Conservation (phyloP, 2,888 invertebrate species). For the Parochlus steinenii region DNA sequence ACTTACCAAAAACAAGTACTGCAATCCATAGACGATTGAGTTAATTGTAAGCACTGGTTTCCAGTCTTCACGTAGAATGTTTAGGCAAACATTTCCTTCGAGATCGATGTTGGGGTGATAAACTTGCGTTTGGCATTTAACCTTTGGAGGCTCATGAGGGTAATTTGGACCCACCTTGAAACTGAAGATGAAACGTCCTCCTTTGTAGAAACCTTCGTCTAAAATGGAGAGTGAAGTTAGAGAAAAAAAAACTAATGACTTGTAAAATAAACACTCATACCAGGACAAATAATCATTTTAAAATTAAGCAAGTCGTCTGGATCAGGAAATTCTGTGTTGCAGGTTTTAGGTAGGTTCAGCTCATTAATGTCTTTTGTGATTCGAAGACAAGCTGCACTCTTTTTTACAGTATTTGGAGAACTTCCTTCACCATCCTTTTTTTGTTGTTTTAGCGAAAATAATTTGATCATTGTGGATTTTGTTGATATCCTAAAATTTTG, state of each 20-base stretch:
- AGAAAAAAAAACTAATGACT: no score
- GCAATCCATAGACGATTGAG: conserved; percentile 93
- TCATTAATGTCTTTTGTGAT: conserved; percentile 98
- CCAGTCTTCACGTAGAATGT: conserved; percentile 97
- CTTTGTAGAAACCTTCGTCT: conserved; percentile 94
- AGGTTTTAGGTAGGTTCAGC: conserved; percentile 91
- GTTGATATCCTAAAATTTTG: no score
- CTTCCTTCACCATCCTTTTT: conserved; percentile 80
- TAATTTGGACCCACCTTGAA: conserved; percentile 95
- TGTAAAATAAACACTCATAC: no score
- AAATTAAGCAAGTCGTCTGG: conserved; percentile 91
- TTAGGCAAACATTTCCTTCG: conserved; percentile 94
- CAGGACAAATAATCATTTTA: conserved; percentile 89
- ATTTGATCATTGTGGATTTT: conserved; percentile 87
- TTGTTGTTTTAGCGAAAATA: conserved; percentile 96
- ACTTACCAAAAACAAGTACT: conserved; percentile 85
- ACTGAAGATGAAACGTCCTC: conserved; percentile 88
- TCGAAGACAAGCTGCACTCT: conserved; percentile 81
- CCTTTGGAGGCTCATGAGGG: conserved; percentile 96
- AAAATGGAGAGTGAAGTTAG: no score
- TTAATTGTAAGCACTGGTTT: conserved; percentile 96
- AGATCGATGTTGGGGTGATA: conserved; percentile 98
- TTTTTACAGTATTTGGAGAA: conserved; percentile 41
- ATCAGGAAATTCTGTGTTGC: conserved; percentile 90
- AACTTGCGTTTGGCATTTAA: conserved; percentile 93